Base-by-base conservation (phyloP, 2,113 vertebrate species). In the Triplophysa tibetana region DNA sequence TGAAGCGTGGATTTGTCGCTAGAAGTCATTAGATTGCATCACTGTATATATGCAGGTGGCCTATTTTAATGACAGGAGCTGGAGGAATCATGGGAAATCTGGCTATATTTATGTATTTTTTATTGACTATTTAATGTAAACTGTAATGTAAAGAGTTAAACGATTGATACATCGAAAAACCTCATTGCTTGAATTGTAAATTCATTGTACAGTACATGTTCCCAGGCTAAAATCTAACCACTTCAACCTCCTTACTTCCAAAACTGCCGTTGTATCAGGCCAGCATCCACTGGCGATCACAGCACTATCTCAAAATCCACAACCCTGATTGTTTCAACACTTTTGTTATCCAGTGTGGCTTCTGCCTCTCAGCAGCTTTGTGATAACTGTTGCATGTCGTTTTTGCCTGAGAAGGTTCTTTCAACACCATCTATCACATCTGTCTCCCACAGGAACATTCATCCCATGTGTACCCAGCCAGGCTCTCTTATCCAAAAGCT, bases 331-430 rank as follows among this genome's bases (percentile, higher is more conserved):
- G 70, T 38, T 73, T n/a, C 29, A 41, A n/a, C 13, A 23, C 29
- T 43, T 73, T 41, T 24, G 19, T 16, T 60, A 56, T 13, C 66
- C 21, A 48, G 2, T 73, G 12, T 73, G 19, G 8, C 19, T 43
- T 58, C 43, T n/a, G 11, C 52, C 52, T 60, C 7, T 2, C 54
- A 60, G 70, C 54, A 60, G 14, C 33, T 38, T 10, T 43, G 29
- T 73, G 54, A 73, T n/a, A 73, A 17, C 70, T 41, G 12, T 60
- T 73, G 70, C 12, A 73, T 60, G 70, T 73, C 58, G n/a, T 23
- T 58, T 73, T 56, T 23, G n/a, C 26, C 52, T 38, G 19, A 60
- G 38, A 73, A 54, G 10, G 0, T 52, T 38, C 54, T 60, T 61
- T 61, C 11, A 12, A 63, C 38, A 48, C 54, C 70, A 63, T 75